Percentiles rank a stretch among this genome's conserved stretches.
Conservation (phyloP, 2,113 vertebrate species). For the Lathamus discolor region DNA sequence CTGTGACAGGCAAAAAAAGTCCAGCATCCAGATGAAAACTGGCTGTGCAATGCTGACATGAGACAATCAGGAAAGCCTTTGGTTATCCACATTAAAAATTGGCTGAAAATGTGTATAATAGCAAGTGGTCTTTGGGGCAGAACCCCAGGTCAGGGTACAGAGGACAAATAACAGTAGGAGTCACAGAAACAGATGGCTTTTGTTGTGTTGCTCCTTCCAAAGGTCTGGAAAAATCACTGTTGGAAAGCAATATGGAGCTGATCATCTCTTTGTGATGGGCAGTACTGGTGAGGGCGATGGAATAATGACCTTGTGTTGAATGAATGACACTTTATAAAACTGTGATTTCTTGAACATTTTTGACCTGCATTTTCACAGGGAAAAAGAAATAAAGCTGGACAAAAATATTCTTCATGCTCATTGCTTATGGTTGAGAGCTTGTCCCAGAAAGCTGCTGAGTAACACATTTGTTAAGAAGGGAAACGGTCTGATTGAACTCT, state of each 20-base stretch:
- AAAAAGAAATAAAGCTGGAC: neutral
- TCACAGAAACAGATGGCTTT: neutral
- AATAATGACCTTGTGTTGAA: neutral
- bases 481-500: neutral
- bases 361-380: slow-evolving; percentile 39
- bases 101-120: neutral
- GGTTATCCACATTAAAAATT: neutral
- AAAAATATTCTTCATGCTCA: neutral
- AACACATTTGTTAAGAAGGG: neutral
- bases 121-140: neutral
- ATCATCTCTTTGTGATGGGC: neutral
- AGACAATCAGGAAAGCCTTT: neutral
- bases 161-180: neutral
- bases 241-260: neutral
- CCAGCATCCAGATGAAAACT: neutral
- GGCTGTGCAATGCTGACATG: neutral
- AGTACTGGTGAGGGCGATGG: neutral
- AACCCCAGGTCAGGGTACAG: neutral
- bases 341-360: neutral
- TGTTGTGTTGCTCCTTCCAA: neutral
- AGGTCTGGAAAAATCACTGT: neutral
- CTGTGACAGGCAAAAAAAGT: neutral
- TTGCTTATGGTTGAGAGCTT: neutral
- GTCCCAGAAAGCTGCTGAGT: neutral
- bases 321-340: slow-evolving; percentile 42